Evolutionary conservation across 1,140 invertebrate species (phyloP).

Genomic region (Tetramorium alpestre): DNA sequence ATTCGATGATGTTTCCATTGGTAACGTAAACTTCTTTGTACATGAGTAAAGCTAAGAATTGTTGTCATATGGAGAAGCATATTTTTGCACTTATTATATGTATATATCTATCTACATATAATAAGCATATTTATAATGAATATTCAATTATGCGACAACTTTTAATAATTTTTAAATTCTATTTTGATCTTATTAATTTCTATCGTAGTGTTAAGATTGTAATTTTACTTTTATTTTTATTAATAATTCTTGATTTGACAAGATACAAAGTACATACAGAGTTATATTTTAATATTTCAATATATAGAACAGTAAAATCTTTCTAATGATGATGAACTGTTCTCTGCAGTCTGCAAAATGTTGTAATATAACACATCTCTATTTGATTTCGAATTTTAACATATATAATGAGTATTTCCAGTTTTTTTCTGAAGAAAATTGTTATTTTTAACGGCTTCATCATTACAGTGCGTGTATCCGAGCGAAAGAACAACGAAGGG

Average conservation of each 20-base stretch:
- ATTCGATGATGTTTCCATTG: background rate
- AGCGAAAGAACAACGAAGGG: constrained; percentile 40
- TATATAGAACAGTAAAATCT: background rate
- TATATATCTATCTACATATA: too few relatives aligned
- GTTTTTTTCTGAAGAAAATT: background rate
- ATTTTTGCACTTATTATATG: background rate
- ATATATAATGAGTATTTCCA: background rate
- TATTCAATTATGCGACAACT: background rate
- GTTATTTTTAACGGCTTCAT: constrained; percentile 32
- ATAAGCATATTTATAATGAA: background rate
- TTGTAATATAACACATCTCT: background rate
- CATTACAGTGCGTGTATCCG: background rate
- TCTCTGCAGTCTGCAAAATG: background rate
- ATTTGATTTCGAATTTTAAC: background rate
- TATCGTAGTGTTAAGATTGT: background rate
- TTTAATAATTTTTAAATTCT: background rate
- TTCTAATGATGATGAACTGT: background rate
- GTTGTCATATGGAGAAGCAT: background rate
- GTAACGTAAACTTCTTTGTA: background rate
- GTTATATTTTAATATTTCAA: background rate
- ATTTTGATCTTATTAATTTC: background rate
- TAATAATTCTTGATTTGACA: background rate
- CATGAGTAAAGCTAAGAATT: background rate
- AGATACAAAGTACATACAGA: background rate
- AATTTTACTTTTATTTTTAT: background rate